Base-by-base conservation (phyloP, 2,888 invertebrate genomes). In the Pammene aurita region DNA sequence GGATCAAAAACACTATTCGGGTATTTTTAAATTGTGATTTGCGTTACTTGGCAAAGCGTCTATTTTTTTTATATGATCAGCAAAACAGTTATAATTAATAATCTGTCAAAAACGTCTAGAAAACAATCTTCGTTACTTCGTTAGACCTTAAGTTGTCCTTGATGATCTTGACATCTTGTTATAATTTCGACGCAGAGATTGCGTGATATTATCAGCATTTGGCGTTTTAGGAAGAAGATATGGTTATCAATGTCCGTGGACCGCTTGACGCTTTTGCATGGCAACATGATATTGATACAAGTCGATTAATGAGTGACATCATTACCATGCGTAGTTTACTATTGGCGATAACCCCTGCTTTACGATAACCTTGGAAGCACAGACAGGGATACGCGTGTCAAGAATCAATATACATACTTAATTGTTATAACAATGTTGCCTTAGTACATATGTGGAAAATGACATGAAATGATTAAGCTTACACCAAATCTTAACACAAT, bases 271-370 rank as follows among this genome's bases (percentile, higher is more conserved):
- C 52, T 34, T 41, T 26, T 46, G 60, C 69, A 48, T 69, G 34
- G 44, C 54, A 67, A 67, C 70, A 56, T 42, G 54, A n/a, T 54
- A 44, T 38, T 11, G 56, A 44, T 41, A 66, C 46, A 67, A 62
- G 38, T 41, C 61, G 16, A 52, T 58, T 66, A 74, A 67, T 77
- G 71, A 74, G 73, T 75, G 63, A 61, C 44, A 44, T 44, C 58
- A 46, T 10, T 58, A 14, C n/a, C 58, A 46, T 58, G 64, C 65
- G 69, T 72, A 79, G 77, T 80, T 78, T 81, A 81, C 80, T 80
- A 81, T 74, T 73, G 0, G 26, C 38, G 77, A 79, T 79, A 79
- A 80, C 78, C 77, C 63, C 67, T 50, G 16, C 55, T n/a, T 18
- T 26, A 38, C 11, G 70, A 70, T 70, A 73, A n/a, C 71, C 61